Percentiles rank a stretch among this genome's conserved stretches.
phyloP scores from a whole-genome alignment of 2,888 invertebrate species.

The Sesamia inferens region DNA sequence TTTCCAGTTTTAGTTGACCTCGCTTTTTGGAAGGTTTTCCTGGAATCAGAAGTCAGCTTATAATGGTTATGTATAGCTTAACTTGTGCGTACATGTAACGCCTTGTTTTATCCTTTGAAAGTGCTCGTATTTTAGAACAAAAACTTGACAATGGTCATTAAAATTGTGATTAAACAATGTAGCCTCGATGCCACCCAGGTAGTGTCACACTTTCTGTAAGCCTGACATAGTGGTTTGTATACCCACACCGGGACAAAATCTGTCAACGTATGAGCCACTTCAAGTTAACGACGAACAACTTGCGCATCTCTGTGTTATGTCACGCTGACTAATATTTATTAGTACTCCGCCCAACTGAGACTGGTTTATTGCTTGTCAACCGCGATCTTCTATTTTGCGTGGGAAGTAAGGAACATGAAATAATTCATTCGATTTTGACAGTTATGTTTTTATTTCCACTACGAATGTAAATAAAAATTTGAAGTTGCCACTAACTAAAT shows the following conservation, averaged over 20 bases:
- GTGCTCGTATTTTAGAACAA: not conserved
- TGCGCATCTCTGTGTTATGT: slow-evolving; percentile 70
- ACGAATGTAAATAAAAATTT: slow-evolving; percentile 58
- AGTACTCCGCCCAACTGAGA: slow-evolving; percentile 69
- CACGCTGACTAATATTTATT: slow-evolving; percentile 67
- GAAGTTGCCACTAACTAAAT: slow-evolving; percentile 63
- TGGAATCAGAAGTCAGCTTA: no score
- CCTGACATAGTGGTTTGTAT: slow-evolving; percentile 65
- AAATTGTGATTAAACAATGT: slow-evolving; percentile 29
- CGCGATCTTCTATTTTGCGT: slow-evolving; percentile 67
- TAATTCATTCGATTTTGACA: slow-evolving; percentile 57
- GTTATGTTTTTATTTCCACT: slow-evolving; percentile 39
- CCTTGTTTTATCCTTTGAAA: slow-evolving; percentile 13
- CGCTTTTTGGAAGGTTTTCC: no score
- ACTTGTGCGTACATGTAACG: not conserved
- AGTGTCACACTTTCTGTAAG: slow-evolving; percentile 48
- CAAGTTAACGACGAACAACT: slow-evolving; percentile 68
- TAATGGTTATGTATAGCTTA: no score
- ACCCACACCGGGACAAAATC: slow-evolving; percentile 66
- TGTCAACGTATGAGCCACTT: slow-evolving; percentile 73
- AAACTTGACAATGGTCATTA: slow-evolving; percentile 16
- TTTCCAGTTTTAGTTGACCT: no score
- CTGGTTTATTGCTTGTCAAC: slow-evolving; percentile 75
- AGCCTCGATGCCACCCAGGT: slow-evolving; percentile 65
- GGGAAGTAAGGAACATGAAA: slow-evolving; percentile 64